Evolutionary conservation across 2,888 invertebrate genomes (phyloP), one percentile per base, ranked within the genome.

Genomic region (Hoplodrina blanda): DNA sequence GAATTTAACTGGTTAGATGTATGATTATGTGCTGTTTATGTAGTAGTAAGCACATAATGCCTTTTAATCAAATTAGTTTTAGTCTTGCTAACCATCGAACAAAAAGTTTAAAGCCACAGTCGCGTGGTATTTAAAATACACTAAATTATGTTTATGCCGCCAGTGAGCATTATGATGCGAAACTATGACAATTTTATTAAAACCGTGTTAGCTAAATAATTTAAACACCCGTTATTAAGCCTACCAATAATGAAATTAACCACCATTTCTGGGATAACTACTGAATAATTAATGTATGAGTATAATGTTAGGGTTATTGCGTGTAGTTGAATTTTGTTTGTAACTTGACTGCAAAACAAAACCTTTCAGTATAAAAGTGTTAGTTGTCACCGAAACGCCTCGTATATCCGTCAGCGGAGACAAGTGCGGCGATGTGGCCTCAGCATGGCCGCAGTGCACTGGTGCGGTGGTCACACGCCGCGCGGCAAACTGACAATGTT

Each of bases 371-470:
- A 11, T 25, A 20, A 53, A 62, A 59, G 19, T 52, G 30, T 19
- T 13, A 46, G 54, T 50, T 44, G 19, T 44, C 33, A 54, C 17
- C 15, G 25, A 65, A 64, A 33, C 19, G 7, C 17, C 17, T 49
- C 57, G 41, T 55, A 44, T 19, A 25, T 60, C 2, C 54, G 15
- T 46, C 65, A 73, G 54, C 19, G 11, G 17, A 49, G 44, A 56
- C 44, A 53, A 49, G 57, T 41, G 64, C n/a, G 17, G 52, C 20
- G 17, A 44, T 41, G 54, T 7, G 33, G 59, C 15, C 1, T 3
- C 20, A 4, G 15, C 33, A 25, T n/a, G n/a, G 15, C 33, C 33
- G 17, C 50, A 50, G n/a, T 50, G 66, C 73, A 60, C 50, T 19
- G 33, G 30, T 60, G 55, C 15, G 33, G 66, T 25, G 30, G 53